Evolutionary conservation across 2,888 invertebrate genomes (phyloP).

Genomic region (Neocrepidodera transversa): DNA sequence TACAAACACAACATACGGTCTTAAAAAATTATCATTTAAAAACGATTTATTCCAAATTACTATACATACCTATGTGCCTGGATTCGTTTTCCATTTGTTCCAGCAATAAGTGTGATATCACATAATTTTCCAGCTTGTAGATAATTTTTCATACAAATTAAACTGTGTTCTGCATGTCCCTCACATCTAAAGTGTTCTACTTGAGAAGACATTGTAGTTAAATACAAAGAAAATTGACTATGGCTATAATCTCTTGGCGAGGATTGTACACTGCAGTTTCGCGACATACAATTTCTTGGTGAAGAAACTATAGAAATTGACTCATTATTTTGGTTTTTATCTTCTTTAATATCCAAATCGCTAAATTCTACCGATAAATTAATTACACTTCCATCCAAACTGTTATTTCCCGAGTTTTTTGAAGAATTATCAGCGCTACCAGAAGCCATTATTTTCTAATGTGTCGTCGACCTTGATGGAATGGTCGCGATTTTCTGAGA

Average conservation of each 20-base stretch:
- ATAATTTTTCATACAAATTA: constrained; percentile 84
- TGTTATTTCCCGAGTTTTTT: constrained; percentile 52
- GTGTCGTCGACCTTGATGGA: too few species aligned
- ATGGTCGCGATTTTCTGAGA: too few species aligned
- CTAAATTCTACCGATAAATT: constrained; percentile 72
- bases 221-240: background rate
- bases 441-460: constrained; percentile 17
- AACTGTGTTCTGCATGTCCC: constrained; percentile 82
- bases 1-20: too few species aligned
- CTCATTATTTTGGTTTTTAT: background rate
- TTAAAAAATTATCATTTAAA: too few species aligned
- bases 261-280: background rate
- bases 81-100: constrained; percentile 67
- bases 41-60: too few species aligned
- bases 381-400: constrained; percentile 57
- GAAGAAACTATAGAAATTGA: constrained; percentile 60
- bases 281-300: background rate
- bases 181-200: constrained; percentile 80
- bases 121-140: constrained; percentile 83
- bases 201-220: constrained; percentile 61
- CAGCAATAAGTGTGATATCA: constrained; percentile 87
- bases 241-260: background rate
- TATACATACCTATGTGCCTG: constrained; percentile 58
- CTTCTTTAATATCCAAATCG: constrained; percentile 56
- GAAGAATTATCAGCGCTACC: constrained; percentile 54